Base-by-base conservation (phyloP, 2,113 vertebrate species). In the Asarcornis scutulata region DNA sequence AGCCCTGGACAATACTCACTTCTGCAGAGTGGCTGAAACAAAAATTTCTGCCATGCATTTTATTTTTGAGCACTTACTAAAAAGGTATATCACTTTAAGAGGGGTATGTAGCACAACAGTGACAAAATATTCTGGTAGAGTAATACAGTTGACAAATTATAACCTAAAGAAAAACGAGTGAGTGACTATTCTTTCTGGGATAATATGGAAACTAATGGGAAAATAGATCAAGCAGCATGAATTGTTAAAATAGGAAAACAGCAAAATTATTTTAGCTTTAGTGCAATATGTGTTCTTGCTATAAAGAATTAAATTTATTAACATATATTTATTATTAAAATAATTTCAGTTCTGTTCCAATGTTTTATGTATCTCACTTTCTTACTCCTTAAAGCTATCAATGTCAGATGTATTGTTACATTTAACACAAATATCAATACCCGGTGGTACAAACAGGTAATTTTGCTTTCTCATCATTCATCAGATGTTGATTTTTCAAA, bases 71-170 rank as follows among this genome's bases (percentile, higher is more conserved):
- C 69, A 31, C 75, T 87, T 66, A 58, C 81, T 73, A 76, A 42
- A 73, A 79, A 87, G 36, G 63, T 71, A 95, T 85, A 92, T 91
- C 78, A 80, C 50, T 87, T 95, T 69, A 87, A 73, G 17, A 89
- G n/a, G 23, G 11, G 44, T 46, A 63, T 32, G 8, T 15, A 87
- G 67, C n/a, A 23, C 67, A 89, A 63, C 12, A 76, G 27, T 34
- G 58, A 76, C 77, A 95, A 92, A 89, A 78, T 64, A 75, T 82
- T 56, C 77, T 82, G 42, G 34, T 64, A 44, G 64, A 50, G 36
- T 91, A 92, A 75, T 18, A 75, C 21, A 78, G 40, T 11, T 89
- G 74, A 83, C 18, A 92, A 92, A 79, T 79, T 76, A 40, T 21
- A 89, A 84, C 53, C 38, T 81, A 38, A 73, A 86, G 53, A 40